Evolutionary conservation across 2,797 vertebrate genomes (phyloP), one percentile per base, ranked within the genome.

Genomic region (Paedocypris micromegethes): DNA sequence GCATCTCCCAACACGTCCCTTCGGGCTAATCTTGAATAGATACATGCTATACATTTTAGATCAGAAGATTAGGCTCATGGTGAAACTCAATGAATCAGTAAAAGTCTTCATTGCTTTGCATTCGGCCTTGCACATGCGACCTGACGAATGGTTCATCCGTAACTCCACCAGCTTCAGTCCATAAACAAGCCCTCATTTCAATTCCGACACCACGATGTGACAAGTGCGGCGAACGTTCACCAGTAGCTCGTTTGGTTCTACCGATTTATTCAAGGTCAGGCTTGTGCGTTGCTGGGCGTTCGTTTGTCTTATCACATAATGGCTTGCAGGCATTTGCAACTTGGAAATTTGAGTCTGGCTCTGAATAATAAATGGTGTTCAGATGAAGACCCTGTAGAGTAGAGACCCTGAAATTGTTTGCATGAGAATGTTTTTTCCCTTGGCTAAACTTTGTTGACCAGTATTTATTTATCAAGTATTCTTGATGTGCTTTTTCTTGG

Each of bases 191-290:
- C 23, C 75, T 77, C 63, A n/a, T 77, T 77, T 79, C 81, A 81
- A 80, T 84, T 79, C 78, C 52, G 66, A 83, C 80, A 73, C 41
- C 40, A 6, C 44, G 68, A 66, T 63, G 66, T 47, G 68, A 72
- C 74, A 75, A 61, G 64, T 50, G 54, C 9, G 37, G 38, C 46
- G 62, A 58, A 39, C 43, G 58, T 53, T 59, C 53, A 43, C 45
- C 6, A 9, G 9, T 40, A 58, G 76, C 70, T 47, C 48, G 72
- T 6, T 47, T 65, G 53, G 54, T 74, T 78, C 75, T 2, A 58
- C 71, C 71, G 57, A 88, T 85, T 80, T 88, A 88, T 88, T 88
- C 86, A 84, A 78, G 72, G 84, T 87, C 86, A 87, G 80, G 83
- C 75, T 72, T 76, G 5, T 9, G 72, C 78, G 79, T 77, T 80